Evolutionary conservation across 2,113 vertebrate species (phyloP).

Genomic region (Chelonoidis abingdonii): DNA sequence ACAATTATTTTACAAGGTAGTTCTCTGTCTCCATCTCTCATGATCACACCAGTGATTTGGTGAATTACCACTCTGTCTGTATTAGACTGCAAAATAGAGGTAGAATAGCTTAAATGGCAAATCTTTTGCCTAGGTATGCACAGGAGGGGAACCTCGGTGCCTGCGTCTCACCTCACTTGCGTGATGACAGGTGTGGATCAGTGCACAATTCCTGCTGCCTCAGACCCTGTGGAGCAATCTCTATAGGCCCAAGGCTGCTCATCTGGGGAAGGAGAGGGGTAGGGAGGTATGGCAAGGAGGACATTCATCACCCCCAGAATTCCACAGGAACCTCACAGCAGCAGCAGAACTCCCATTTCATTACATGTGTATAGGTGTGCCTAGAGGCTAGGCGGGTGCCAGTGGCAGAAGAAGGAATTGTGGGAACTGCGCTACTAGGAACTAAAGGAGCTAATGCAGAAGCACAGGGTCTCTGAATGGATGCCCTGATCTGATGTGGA

Average conservation of each 20-base stretch:
- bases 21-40: neutral
- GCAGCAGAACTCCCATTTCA: neutral
- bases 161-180: neutral
- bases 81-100: neutral
- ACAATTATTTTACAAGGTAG: neutral
- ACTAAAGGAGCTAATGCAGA: neutral
- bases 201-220: neutral
- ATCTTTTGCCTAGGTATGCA: neutral
- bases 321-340: neutral
- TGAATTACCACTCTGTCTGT: neutral
- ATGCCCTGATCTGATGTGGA: neutral
- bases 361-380: neutral
- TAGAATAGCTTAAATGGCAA: neutral
- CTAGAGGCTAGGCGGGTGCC: too few relatives aligned
- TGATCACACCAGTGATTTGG: neutral
- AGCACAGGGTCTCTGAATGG: rapidly evolving
- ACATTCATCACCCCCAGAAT: neutral
- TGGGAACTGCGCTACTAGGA: neutral
- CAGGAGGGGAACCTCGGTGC: neutral
- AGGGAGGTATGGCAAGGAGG: neutral
- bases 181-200: neutral
- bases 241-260: neutral
- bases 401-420: neutral
- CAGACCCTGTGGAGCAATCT: neutral
- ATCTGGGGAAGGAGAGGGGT: neutral